These are phyloP conservation scores for cattle (Bos taurus) DNA, from an alignment of 2,113 vertebrate species.

Conservation along the genomic window ARS-UCD2.0 NC_037335.1:2405501-2406000, in stretches of 20 bases:
- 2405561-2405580: not conserved
- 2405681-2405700: not conserved
- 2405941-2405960: not conserved
- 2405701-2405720: not conserved
- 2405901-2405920: not conserved
- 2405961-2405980: not conserved
- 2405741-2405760: not conserved
- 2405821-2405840: not conserved
- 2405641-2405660: not conserved
- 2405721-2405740: not conserved
- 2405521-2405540: not conserved
- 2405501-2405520: not conserved
- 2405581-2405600: conserved; percentile 17
- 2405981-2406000: not conserved
- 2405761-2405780: not conserved
- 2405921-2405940: not conserved
- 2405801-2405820: not conserved
- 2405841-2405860: not conserved
- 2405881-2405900: not conserved
- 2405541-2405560: not conserved
- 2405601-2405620: not conserved
- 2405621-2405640: not conserved
- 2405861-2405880: not conserved
- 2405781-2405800: not conserved
- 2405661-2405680: not conserved